These are phyloP conservation scores for Lepidochitona cinerea DNA, from an alignment of 2,888 invertebrate genomes.

Conservation along the genomic window DNA sequence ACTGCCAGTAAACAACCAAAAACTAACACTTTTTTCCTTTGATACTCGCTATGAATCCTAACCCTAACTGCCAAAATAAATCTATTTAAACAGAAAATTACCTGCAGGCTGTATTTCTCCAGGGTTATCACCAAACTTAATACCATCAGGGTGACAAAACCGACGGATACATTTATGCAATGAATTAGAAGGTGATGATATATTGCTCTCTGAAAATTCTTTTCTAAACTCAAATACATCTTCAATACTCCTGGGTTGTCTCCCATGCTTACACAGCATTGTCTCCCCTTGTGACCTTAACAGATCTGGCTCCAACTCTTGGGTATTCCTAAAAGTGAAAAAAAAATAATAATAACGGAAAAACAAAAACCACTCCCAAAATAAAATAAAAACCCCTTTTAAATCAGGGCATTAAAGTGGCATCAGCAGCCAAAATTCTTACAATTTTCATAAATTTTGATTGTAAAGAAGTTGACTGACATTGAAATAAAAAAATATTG, in stretches of 20 bases:
- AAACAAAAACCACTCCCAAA: too few species aligned
- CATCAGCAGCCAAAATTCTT: too few species aligned
- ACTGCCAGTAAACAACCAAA: too few species aligned
- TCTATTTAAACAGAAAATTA: neutral
- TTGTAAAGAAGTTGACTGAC: too few species aligned
- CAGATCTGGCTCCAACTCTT: constrained; percentile 36
- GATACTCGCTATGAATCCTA: too few species aligned
- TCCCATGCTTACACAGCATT: too few species aligned
- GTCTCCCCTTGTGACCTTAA: constrained; percentile 28
- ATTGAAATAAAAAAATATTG: too few species aligned
- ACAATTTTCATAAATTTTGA: too few species aligned
- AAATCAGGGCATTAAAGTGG: too few species aligned
- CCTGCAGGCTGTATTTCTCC: neutral
- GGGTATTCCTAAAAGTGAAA: constrained; percentile 37
- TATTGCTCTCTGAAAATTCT: constrained; percentile 31
- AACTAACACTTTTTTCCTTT: too few species aligned
- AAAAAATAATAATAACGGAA: neutral
- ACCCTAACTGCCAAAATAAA: neutral
- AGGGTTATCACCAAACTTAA: neutral
- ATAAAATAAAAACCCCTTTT: too few species aligned
- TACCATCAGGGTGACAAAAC: neutral
- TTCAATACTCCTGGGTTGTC: too few species aligned
- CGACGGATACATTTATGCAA: neutral
- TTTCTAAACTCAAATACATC: constrained; percentile 27
- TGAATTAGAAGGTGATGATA: neutral